Percentiles rank a stretch among this genome's conserved stretches.
Conservation (phyloP, 2,888 invertebrate species). For the Rotaria magnacalcarata region DNA sequence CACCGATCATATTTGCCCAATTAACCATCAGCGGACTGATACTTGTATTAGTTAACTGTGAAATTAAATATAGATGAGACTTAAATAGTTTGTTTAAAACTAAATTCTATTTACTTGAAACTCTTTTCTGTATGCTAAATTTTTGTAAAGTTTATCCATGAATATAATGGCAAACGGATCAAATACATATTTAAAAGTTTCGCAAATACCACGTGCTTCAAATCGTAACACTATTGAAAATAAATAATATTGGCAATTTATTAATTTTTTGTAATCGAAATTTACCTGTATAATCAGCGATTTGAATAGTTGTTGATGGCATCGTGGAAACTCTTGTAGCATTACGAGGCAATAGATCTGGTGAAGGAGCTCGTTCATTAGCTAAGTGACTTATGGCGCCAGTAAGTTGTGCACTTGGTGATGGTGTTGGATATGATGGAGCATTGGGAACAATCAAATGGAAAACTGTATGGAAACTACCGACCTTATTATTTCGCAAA, state of each 20-base stretch:
- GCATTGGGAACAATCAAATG: conserved; percentile 4
- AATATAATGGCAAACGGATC: not conserved
- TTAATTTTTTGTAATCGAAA: not conserved
- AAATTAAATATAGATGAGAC: too few relatives aligned
- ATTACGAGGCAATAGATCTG: not conserved
- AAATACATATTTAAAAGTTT: conserved; percentile 9
- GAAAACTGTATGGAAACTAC: not conserved
- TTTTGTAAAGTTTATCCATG: conserved; percentile 12
- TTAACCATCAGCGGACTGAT: conserved; percentile 6
- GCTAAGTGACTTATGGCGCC: not conserved
- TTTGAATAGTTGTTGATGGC: not conserved
- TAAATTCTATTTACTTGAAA: not conserved
- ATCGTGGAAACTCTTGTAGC: not conserved
- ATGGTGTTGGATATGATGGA: not conserved
- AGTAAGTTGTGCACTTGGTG: not conserved
- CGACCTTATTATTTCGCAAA: not conserved
- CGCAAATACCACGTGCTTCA: conserved; percentile 8
- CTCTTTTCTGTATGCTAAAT: not conserved
- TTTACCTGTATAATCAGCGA: not conserved
- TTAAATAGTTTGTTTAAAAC: too few relatives aligned
- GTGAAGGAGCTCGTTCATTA: not conserved
- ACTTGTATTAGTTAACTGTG: not conserved
- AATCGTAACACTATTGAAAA: not conserved
- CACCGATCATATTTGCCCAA: not conserved
- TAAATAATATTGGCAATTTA: not conserved